Evolutionary conservation across 1,140 invertebrate genomes (phyloP).

Genomic region (Zophobas morio): DNA sequence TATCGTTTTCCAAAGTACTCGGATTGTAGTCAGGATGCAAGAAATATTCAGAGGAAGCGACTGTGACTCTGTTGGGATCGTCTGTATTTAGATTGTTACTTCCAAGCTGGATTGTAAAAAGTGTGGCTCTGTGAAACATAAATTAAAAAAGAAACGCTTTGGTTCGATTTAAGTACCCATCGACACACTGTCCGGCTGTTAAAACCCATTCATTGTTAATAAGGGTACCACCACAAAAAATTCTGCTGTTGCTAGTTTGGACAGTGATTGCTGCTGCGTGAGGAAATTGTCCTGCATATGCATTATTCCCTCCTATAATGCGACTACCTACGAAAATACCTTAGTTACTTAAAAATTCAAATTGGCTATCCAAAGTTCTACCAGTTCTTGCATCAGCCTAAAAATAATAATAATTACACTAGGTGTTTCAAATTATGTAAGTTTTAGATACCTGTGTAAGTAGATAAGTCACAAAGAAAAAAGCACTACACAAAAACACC

Average conservation of each 20-base stretch:
- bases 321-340: not conserved
- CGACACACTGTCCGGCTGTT: not conserved
- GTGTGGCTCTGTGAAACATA: not conserved
- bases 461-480: too few species aligned
- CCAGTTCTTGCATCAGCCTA: too few species aligned
- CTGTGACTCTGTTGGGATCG: too few species aligned
- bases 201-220: not conserved
- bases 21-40: too few species aligned
- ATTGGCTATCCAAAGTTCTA: too few species aligned
- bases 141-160: not conserved
- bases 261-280: not conserved
- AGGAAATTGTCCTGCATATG: not conserved
- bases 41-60: too few species aligned
- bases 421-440: too few species aligned
- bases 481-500: too few species aligned
- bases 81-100: too few species aligned
- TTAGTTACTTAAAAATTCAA: too few species aligned
- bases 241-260: not conserved
- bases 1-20: not conserved
- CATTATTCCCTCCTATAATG: not conserved
- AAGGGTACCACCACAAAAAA: not conserved
- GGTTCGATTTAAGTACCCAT: not conserved
- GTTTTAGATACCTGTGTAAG: too few species aligned
- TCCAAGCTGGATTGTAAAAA: not conserved
- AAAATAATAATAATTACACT: too few species aligned